Evolutionary conservation across 2,797 vertebrate species (phyloP).

Genomic region (Pseudochaenichthys georgianus): DNA sequence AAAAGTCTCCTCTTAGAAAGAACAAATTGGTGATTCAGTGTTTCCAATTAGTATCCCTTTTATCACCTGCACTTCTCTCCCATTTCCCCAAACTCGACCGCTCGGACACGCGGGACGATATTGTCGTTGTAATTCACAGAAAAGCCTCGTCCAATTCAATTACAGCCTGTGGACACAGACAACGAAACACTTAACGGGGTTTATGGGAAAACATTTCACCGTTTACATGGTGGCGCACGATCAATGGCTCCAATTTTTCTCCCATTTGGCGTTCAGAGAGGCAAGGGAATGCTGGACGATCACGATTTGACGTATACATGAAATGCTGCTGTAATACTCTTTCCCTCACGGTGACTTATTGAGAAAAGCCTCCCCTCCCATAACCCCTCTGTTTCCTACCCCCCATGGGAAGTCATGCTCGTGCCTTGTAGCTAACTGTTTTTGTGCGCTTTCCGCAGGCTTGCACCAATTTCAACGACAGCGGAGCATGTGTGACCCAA

Average conservation of each 20-base stretch:
- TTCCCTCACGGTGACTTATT: constrained; percentile 37
- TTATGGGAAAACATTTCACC: constrained; percentile 80
- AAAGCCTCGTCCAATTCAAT: constrained; percentile 77
- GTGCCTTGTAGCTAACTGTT: constrained; percentile 21
- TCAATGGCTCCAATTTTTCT: constrained; percentile 77
- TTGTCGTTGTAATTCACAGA: constrained; percentile 77
- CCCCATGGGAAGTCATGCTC: neutral
- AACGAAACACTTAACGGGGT: constrained; percentile 70
- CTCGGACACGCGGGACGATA: constrained; percentile 40
- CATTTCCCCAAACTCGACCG: constrained; percentile 15
- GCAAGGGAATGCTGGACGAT: constrained; percentile 17
- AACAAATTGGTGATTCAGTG: constrained; percentile 77
- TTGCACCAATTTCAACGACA: constrained; percentile 98
- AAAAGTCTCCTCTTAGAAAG: constrained; percentile 58
- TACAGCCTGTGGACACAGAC: constrained; percentile 63
- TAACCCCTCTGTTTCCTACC: neutral
- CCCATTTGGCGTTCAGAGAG: constrained; percentile 54
- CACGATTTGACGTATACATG: constrained; percentile 50
- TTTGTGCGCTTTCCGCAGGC: constrained; percentile 58
- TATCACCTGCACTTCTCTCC: constrained; percentile 56
- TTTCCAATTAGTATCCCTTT: constrained; percentile 74
- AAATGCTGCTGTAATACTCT: constrained; percentile 66
- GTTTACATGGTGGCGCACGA: constrained; percentile 72
- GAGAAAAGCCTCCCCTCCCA: constrained; percentile 7
- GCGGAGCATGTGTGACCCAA: constrained; percentile 95